These are phyloP conservation scores for Lophura nycthemera DNA, from an alignment of 2,113 vertebrate species.

Conservation along the genomic window DNA sequence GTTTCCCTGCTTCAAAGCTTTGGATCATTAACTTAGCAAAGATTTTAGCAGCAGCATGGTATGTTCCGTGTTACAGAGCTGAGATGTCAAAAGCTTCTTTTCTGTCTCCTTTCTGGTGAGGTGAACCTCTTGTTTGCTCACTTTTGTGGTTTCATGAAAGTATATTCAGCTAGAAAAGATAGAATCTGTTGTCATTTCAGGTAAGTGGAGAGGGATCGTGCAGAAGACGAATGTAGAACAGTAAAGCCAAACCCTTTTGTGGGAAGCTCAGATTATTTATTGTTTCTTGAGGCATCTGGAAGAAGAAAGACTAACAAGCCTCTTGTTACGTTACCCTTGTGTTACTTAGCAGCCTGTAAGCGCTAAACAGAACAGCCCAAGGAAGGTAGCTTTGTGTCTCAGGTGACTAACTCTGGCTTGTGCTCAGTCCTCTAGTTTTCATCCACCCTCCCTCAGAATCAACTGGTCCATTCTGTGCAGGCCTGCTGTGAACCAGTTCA, in stretches of 20 bases:
- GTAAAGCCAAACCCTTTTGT: not conserved
- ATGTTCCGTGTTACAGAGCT: not conserved
- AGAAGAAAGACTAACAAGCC: not conserved
- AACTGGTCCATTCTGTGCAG: not conserved
- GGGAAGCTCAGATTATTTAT: not conserved
- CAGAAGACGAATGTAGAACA: not conserved
- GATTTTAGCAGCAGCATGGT: not conserved
- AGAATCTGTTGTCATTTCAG: not conserved
- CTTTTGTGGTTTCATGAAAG: not conserved
- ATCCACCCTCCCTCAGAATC: not conserved
- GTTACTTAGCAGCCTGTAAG: conserved; percentile 30
- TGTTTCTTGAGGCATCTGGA: not conserved
- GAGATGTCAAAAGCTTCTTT: not conserved
- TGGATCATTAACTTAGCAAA: not conserved
- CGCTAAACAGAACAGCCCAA: not conserved
- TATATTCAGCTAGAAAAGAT: not conserved
- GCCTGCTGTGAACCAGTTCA: not conserved
- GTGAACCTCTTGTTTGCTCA: not conserved
- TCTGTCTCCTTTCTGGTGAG: not conserved
- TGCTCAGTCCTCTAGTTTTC: not conserved
- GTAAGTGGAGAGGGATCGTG: not conserved
- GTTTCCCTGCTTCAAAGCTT: not conserved
- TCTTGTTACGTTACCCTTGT: not conserved
- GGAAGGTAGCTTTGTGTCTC: not conserved
- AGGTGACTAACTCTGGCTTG: not conserved